Conservation (phyloP, 2,888 invertebrate genomes). For the Busseola fusca region DNA sequence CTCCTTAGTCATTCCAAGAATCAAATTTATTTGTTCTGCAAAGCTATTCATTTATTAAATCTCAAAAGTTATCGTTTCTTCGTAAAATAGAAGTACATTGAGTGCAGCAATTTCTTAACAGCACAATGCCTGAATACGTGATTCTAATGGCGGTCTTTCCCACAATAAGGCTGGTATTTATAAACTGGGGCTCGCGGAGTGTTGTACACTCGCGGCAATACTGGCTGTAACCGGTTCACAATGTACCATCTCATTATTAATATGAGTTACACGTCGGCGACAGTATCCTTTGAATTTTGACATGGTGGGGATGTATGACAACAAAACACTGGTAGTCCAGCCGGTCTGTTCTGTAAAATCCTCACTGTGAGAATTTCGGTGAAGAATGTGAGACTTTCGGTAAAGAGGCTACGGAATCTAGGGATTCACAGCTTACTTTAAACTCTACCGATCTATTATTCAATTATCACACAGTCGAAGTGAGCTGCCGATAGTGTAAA, state of each 20-base stretch:
- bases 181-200: constrained; percentile 66
- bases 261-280: constrained; percentile 37
- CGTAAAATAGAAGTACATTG: constrained; percentile 45
- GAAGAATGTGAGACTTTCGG: background rate
- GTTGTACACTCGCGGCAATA: constrained; percentile 63
- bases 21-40: constrained; percentile 7
- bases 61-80: constrained; percentile 37
- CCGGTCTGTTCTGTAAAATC: background rate
- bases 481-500: too few species aligned
- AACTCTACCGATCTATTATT: background rate
- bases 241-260: constrained; percentile 48
- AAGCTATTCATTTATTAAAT: constrained; percentile 24
- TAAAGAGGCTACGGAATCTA: background rate
- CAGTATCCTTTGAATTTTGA: constrained; percentile 34
- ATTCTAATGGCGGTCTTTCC: constrained; percentile 69
- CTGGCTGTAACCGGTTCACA: constrained; percentile 66
- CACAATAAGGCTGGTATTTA: constrained; percentile 73
- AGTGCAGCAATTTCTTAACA: constrained; percentile 44
- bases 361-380: background rate
- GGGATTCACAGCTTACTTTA: background rate
- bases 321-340: background rate
- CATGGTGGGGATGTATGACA: constrained; percentile 2
- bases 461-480: too few species aligned
- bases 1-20: constrained; percentile 3
- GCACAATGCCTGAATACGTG: constrained; percentile 68